Base-by-base conservation (phyloP, 1,140 invertebrate species). In the Anthonomus grandis region DNA sequence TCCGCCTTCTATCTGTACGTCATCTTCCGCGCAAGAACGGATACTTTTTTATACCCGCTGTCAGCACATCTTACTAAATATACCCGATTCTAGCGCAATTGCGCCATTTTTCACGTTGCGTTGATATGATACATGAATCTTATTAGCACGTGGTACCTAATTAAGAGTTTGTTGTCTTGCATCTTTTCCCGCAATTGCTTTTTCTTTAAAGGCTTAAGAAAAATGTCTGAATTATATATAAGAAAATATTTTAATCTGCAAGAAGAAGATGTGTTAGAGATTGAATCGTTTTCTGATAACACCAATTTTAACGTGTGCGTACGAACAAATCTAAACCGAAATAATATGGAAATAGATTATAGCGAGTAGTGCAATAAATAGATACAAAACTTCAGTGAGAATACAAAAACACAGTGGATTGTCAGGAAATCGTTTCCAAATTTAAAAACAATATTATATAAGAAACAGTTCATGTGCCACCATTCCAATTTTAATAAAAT, bases 11-110 rank as follows among this genome's bases (percentile, higher is more conserved):
- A n/a, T n/a, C n/a, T n/a, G n/a, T n/a, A n/a, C n/a, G n/a, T n/a
- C n/a, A n/a, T n/a, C n/a, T n/a, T n/a, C n/a, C n/a, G n/a, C n/a
- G n/a, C n/a, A n/a, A n/a, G n/a, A n/a, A n/a, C n/a, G n/a, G n/a
- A n/a, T n/a, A n/a, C n/a, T n/a, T n/a, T n/a, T n/a, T n/a, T n/a
- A n/a, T n/a, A n/a, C n/a, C n/a, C 37, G 2, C 1, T 12, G 19
- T 39, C 37, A 39, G 37, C 37, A 39, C 37, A 39, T 39, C 15
- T 39, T 39, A 39, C 15, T 39, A 39, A 39, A 17, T 39, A 39
- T 39, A 39, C 37, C n/a, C 37, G 37, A 39, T 39, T 17, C 37
- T 18, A 39, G 37, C 12, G 10, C 37, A 39, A 39, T 39, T 39
- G 37, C 37, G 37, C 37, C 37, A 39, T 2, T 39, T 12, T 39